These are phyloP conservation scores for Helogale parvula DNA, from an alignment of 2,113 vertebrate genomes.

Conservation along the genomic window DNA sequence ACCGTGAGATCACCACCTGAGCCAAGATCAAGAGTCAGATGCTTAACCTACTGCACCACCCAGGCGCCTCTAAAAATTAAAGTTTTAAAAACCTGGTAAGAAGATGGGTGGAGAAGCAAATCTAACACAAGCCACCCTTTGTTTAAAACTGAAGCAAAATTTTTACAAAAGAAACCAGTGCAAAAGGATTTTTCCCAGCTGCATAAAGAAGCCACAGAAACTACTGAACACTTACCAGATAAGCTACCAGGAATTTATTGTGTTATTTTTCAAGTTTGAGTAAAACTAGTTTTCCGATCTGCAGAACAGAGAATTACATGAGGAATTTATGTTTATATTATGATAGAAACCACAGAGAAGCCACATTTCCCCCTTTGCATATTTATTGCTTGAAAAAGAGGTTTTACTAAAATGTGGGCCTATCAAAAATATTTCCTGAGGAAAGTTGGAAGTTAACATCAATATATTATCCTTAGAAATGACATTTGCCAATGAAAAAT, in stretches of 20 bases:
- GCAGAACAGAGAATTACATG: background rate
- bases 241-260: background rate
- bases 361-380: background rate
- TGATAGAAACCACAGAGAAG: constrained; percentile 26
- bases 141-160: background rate
- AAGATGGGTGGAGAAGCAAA: background rate
- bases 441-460: constrained; percentile 68
- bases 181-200: background rate
- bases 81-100: background rate
- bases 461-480: constrained; percentile 67
- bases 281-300: constrained; percentile 20
- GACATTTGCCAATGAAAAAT: constrained; percentile 45
- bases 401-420: constrained; percentile 18
- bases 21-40: too few relatives aligned
- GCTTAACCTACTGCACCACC: too few relatives aligned
- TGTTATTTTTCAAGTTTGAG: constrained; percentile 34
- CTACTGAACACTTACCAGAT: background rate
- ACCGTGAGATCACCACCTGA: too few relatives aligned
- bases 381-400: constrained; percentile 46
- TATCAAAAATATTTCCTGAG: constrained; percentile 50
- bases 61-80: background rate
- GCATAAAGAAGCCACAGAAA: background rate
- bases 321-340: constrained; percentile 20
- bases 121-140: background rate
- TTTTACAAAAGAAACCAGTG: background rate